Conservation (phyloP, 1,140 invertebrate species). For the Rhizoglyphus robini region DNA sequence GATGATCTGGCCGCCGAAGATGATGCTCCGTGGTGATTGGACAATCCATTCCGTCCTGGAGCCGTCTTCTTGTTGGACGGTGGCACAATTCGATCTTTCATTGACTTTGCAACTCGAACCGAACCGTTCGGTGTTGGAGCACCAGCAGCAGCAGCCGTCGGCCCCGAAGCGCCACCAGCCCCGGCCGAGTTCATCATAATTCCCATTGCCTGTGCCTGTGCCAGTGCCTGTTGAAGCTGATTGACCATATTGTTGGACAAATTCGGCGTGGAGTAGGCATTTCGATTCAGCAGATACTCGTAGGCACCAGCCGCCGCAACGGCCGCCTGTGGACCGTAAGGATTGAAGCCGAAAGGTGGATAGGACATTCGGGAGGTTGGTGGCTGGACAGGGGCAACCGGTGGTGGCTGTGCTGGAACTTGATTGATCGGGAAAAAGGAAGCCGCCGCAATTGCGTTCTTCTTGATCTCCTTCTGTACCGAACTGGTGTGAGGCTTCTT, state of each 20-base stretch:
- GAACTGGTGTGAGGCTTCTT: not conserved
- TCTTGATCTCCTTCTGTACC: not conserved
- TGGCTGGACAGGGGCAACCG: too few species aligned
- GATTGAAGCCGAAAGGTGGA: not conserved
- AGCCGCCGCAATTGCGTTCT: not conserved
- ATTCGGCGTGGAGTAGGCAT: not conserved
- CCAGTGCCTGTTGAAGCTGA: not conserved
- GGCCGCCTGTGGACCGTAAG: not conserved
- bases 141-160: too few species aligned
- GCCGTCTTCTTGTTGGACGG: not conserved
- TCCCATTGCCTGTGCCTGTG: not conserved
- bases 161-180: too few species aligned
- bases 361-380: not conserved
- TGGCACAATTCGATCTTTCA: not conserved
- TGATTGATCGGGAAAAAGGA: not conserved
- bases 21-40: too few species aligned
- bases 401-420: too few species aligned
- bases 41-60: not conserved
- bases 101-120: not conserved
- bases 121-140: not conserved
- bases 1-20: too few species aligned
- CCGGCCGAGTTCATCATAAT: not conserved
- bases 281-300: not conserved
- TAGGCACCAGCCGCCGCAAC: not conserved
- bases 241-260: not conserved